Base-by-base conservation (phyloP, 2,113 vertebrate genomes). In the Zosterops borbonicus region DNA sequence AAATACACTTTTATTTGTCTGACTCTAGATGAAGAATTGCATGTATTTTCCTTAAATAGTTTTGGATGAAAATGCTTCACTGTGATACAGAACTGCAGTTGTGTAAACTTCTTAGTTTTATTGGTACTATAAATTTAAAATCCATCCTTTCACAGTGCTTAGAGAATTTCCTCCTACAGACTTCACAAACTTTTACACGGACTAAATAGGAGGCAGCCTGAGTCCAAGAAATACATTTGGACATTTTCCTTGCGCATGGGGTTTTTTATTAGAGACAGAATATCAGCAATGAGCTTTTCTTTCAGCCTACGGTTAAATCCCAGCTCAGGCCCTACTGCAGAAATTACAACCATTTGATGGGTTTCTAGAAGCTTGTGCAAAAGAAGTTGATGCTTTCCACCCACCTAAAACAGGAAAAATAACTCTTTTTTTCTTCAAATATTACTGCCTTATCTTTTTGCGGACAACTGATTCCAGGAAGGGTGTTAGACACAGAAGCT, bases 21-120 rank as follows among this genome's bases (percentile, higher is more conserved):
- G 35, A 24, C 62, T 89, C 46, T 92, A 91, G 68, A 78, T 70
- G 82, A 88, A 80, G 44, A 70, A 81, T 71, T 80, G 42, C 42
- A 69, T 85, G 20, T 80, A 49, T 93, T 83, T 92, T 94, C 59
- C 49, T 88, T 90, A 94, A 94, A 90, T 71, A 88, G 64, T 83
- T 90, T 58, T 86, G 50, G 41, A 55, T 56, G 50, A 83, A 77
- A 78, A 80, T 4, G 2, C 35, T 74, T 92, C 42, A 56, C 13
- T 86, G 52, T 46, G 79, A 86, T 50, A 64, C 44, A 67, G 47
- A 95, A 41, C n/a, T 86, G 28, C 60, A 37, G 4, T 74, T 60
- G 15, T 80, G 28, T 86, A 83, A 84, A 77, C 35, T 90, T 71
- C 56, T 62, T 80, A 28, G 27, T 24, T 70, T 93, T 87, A 91